Percentiles rank a stretch among this genome's conserved stretches.
phyloP scores from a whole-genome alignment of 2,888 invertebrate species.

The Sthenelais limicola region DNA sequence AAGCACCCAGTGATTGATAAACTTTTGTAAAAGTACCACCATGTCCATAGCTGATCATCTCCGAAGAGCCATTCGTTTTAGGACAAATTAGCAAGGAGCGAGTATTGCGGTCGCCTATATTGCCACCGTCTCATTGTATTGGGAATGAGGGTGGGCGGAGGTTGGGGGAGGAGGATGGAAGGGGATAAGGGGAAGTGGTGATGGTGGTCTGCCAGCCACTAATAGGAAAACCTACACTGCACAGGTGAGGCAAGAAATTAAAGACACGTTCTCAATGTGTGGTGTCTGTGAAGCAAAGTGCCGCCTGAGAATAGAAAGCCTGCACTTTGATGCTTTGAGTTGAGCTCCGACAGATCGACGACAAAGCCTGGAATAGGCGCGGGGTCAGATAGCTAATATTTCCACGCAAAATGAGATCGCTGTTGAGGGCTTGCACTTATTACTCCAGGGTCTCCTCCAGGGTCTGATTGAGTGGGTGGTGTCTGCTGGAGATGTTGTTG shows the following conservation, averaged over 20 bases:
- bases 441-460: not conserved
- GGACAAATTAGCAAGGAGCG: no score
- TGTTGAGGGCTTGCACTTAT: slow-evolving; percentile 3
- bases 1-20: slow-evolving; percentile 20
- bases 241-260: slow-evolving; percentile 1
- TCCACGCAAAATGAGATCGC: slow-evolving; percentile 33
- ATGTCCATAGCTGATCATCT: no score
- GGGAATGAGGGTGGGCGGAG: not conserved
- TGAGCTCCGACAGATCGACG: not conserved
- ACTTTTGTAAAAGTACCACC: slow-evolving; percentile 3
- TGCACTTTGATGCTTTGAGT: slow-evolving; percentile 32
- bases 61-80: no score
- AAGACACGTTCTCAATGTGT: not conserved
- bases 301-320: no score
- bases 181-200: not conserved
- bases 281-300: slow-evolving; percentile 6
- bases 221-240: slow-evolving; percentile 21
- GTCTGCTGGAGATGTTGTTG: not conserved
- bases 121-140: no score
- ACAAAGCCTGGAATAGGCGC: slow-evolving; percentile 1
- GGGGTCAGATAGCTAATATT: slow-evolving; percentile 38
- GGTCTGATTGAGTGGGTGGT: not conserved
- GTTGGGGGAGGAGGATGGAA: slow-evolving; percentile 7
- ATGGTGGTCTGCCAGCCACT: not conserved
- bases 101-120: no score